Percentiles rank a stretch among this genome's conserved stretches.
Evolutionary conservation across 1,140 invertebrate genomes (phyloP).

Genomic region (Leptestheria dahalacensis): DNA sequence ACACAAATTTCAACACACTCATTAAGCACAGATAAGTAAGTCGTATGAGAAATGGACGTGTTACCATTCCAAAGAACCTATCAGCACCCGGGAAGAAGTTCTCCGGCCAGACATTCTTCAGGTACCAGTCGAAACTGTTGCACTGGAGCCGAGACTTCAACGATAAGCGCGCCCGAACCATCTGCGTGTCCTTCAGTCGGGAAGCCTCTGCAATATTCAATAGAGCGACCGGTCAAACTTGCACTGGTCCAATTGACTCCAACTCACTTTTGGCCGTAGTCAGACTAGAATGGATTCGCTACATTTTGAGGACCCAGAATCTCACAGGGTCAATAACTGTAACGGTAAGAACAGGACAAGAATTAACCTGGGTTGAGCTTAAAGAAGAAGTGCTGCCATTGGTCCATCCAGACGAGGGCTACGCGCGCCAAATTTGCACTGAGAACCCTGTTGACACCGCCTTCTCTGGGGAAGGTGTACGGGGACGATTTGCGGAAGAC

Average conservation of each 20-base stretch:
- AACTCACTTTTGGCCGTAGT: too few species aligned
- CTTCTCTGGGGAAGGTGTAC: constrained; percentile 53
- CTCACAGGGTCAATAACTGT: too few species aligned
- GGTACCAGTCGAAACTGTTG: constrained; percentile 85
- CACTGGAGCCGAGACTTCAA: constrained; percentile 66
- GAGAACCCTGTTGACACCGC: constrained; percentile 65
- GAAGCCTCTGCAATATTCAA: constrained; percentile 36
- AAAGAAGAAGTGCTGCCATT: constrained; percentile 83
- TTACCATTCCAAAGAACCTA: constrained; percentile 63
- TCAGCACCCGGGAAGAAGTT: constrained; percentile 75
- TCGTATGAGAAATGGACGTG: constrained; percentile 6
- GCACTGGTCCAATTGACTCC: too few species aligned
- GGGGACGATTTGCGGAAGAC: constrained; percentile 90
- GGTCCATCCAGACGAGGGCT: constrained; percentile 85
- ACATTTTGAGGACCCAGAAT: too few species aligned
- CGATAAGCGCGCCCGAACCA: constrained; percentile 51
- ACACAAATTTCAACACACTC: constrained; percentile 16
- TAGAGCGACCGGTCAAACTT: neutral
- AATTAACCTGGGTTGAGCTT: constrained; percentile 49
- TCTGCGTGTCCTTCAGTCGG: constrained; percentile 41
- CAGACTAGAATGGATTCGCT: too few species aligned
- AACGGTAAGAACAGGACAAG: too few species aligned
- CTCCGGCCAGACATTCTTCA: constrained; percentile 67
- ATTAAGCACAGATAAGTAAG: neutral
- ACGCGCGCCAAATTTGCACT: constrained; percentile 77